Conservation (phyloP, 2,888 invertebrate species). For the Ochropacha duplaris region DNA sequence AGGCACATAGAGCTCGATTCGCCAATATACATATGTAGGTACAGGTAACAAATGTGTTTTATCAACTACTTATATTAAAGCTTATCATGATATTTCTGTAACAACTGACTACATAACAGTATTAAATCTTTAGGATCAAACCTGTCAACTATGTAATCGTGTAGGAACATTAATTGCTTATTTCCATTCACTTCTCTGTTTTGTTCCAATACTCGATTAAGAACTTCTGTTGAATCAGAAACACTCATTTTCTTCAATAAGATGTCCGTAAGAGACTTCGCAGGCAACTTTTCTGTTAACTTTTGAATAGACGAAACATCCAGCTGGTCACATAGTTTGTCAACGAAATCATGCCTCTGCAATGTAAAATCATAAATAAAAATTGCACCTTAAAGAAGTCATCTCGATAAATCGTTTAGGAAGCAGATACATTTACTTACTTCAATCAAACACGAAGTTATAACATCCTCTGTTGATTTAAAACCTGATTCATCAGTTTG, state of each 20-base stretch:
- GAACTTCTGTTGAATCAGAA: constrained; percentile 28
- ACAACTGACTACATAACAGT: constrained; percentile 56
- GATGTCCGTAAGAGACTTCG: constrained; percentile 33
- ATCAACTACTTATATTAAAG: constrained; percentile 19
- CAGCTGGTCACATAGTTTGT: constrained; percentile 43
- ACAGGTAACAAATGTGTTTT: constrained; percentile 8
- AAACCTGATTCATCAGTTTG: constrained; percentile 60
- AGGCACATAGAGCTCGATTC: not conserved
- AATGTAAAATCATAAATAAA: constrained; percentile 23
- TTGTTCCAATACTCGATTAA: constrained; percentile 43
- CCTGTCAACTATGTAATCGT: constrained; percentile 48
- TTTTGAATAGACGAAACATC: constrained; percentile 40
- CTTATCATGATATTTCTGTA: constrained; percentile 51
- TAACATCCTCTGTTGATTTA: constrained; percentile 52
- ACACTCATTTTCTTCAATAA: constrained; percentile 42
- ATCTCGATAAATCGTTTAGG: not conserved
- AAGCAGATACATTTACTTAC: constrained; percentile 38
- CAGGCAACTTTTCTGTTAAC: constrained; percentile 47
- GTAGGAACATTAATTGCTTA: constrained; percentile 44
- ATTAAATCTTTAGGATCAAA: constrained; percentile 55
- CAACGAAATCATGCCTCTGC: constrained; percentile 62
- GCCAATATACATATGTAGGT: not conserved
- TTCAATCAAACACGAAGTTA: constrained; percentile 51
- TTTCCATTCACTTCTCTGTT: constrained; percentile 19
- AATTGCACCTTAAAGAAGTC: not conserved